Conservation (phyloP, 2,113 vertebrate species). For the Glaucidium brasilianum region DNA sequence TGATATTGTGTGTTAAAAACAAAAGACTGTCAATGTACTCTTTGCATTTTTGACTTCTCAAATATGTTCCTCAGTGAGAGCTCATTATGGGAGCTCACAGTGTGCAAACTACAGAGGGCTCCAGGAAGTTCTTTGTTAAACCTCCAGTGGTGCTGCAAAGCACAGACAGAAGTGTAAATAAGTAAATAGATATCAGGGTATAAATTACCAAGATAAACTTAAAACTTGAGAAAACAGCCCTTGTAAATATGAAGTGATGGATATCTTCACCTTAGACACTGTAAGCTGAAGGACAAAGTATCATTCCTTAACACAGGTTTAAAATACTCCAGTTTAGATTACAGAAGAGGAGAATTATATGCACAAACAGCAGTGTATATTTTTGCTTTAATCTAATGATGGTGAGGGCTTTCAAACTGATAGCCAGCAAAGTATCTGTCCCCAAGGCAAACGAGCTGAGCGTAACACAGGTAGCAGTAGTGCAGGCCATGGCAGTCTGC, state of each 20-base stretch:
- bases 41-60: not conserved
- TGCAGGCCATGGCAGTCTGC: not conserved
- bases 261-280: not conserved
- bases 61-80: constrained; percentile 3
- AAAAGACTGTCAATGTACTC: not conserved
- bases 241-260: not conserved
- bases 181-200: not conserved
- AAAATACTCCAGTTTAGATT: constrained; percentile 28
- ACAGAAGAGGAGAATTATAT: not conserved
- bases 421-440: not conserved
- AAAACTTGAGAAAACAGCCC: not conserved
- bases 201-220: constrained; percentile 32
- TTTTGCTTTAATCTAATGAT: not conserved
- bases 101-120: constrained; percentile 39
- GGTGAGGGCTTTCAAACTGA: not conserved
- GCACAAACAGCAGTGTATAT: not conserved
- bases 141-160: not conserved
- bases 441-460: not conserved
- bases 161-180: constrained; percentile 30
- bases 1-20: constrained; percentile 20
- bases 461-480: not conserved
- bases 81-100: constrained; percentile 13
- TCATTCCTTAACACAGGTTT: constrained; percentile 17
- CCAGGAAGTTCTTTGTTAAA: constrained; percentile 18
- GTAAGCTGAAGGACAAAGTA: constrained; percentile 27